Conservation (phyloP, 2,113 vertebrate species). For the Alouatta palliata region DNA sequence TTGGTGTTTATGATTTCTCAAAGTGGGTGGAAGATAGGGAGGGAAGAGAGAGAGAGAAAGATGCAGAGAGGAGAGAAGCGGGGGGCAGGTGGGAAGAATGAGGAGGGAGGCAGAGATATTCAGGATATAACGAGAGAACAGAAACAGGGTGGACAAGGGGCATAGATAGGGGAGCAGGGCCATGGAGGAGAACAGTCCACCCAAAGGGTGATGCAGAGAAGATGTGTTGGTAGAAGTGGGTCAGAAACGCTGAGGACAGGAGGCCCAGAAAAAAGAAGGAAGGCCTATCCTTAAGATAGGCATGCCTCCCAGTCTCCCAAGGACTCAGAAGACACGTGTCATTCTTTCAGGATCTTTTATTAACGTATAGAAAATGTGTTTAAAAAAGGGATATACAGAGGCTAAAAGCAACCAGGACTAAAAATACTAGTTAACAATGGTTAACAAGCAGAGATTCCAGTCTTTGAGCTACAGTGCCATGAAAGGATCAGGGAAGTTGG, state of each 20-base stretch:
- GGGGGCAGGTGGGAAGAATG: background rate
- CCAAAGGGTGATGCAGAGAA: background rate
- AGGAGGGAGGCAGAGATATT: background rate
- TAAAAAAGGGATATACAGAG: slow-evolving; percentile 99
- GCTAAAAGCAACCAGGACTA: slow-evolving; percentile 94
- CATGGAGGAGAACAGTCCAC: background rate
- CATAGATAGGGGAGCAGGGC: rapidly evolving
- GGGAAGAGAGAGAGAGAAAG: background rate
- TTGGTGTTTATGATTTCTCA: background rate
- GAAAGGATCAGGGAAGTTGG: slow-evolving; percentile 53
- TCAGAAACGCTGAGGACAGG: background rate
- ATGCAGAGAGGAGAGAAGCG: background rate
- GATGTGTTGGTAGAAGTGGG: rapidly evolving
- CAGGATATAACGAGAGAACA: rapidly evolving
- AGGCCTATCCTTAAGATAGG: background rate
- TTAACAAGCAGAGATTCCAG: slow-evolving; percentile 88
- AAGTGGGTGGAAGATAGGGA: background rate
- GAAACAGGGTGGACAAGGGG: background rate
- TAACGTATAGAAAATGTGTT: slow-evolving; percentile 99
- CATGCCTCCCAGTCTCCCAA: rapidly evolving
- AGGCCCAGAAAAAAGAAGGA: background rate
- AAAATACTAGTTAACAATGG: slow-evolving; percentile 94
- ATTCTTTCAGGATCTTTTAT: slow-evolving; percentile 95
- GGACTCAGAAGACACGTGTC: background rate
- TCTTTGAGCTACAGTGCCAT: slow-evolving; percentile 84